Conservation (phyloP, 2,797 vertebrate genomes). For the Manis crassicaudata region DNA sequence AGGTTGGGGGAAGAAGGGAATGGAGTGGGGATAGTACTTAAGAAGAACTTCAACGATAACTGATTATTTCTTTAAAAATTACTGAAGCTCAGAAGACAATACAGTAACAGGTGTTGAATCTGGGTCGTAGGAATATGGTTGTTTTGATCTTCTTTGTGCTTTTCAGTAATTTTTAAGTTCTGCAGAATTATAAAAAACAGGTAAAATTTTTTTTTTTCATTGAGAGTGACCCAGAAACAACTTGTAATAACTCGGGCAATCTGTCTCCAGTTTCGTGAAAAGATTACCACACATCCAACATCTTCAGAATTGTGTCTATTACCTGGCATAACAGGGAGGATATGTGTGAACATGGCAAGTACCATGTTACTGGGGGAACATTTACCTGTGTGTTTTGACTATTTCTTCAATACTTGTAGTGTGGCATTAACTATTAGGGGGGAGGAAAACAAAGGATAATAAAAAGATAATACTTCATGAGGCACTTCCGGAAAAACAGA, state of each 20-base stretch:
- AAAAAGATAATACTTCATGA: not conserved
- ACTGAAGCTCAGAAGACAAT: not conserved
- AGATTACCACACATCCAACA: not conserved
- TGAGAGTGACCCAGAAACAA: not conserved
- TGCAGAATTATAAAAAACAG: slow-evolving; percentile 30
- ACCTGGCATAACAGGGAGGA: not conserved
- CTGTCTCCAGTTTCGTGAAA: not conserved
- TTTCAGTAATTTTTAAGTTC: slow-evolving; percentile 31
- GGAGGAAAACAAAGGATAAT: not conserved
- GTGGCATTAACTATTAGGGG: not conserved
- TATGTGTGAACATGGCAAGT: not conserved
- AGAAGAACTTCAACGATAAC: not conserved
- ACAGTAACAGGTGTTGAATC: not conserved
- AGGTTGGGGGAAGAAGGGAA: not conserved
- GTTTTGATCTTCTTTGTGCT: not conserved
- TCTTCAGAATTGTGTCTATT: not conserved
- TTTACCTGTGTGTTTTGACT: not conserved
- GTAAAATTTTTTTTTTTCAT: not conserved
- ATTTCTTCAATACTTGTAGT: not conserved
- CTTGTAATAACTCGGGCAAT: not conserved
- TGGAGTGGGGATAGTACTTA: not conserved
- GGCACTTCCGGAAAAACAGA: not conserved
- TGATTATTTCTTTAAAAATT: not conserved
- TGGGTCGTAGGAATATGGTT: not conserved
- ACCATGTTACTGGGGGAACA: not conserved